A percentile compares a stretch with the other conserved stretches of the same genome.
These are phyloP conservation scores for Papio anubis DNA, from an alignment of 2,113 vertebrate genomes.

Conservation along the genomic window DNA sequence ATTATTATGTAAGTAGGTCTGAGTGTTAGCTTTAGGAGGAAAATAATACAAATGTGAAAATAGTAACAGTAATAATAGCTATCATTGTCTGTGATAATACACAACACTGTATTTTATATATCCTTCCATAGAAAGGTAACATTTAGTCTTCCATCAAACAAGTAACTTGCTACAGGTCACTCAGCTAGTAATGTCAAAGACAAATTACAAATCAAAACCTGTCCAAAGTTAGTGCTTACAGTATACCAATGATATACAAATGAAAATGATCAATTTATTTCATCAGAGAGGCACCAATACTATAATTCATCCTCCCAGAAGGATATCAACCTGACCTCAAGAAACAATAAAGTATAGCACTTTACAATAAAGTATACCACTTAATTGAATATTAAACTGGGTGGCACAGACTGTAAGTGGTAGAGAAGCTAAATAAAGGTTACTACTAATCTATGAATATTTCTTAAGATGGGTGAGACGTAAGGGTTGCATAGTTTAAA, in stretches of 20 bases:
- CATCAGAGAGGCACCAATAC: neutral
- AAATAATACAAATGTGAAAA: neutral
- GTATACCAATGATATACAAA: neutral
- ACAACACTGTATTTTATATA: neutral
- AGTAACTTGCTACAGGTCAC: neutral
- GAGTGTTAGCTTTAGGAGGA: neutral
- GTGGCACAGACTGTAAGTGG: neutral
- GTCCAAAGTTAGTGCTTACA: neutral
- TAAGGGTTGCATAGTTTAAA: neutral
- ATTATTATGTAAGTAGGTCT: neutral
- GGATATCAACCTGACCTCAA: neutral
- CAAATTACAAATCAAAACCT: slow-evolving; percentile 11
- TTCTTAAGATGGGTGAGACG: slow-evolving; percentile 17
- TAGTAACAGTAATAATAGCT: neutral
- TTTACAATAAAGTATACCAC: neutral
- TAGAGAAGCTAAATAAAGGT: neutral
- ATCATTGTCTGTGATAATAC: neutral
- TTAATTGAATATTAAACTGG: neutral
- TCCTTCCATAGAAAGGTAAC: neutral
- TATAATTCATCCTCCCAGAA: neutral
- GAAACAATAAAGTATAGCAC: neutral
- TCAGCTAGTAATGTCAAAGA: slow-evolving; percentile 1
- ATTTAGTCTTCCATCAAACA: neutral
- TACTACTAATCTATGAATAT: neutral
- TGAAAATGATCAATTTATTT: neutral